A percentile compares a stretch with the other conserved stretches of the same genome.
Conservation (phyloP, 2,888 invertebrate species). For the Criorhina ranunculi region DNA sequence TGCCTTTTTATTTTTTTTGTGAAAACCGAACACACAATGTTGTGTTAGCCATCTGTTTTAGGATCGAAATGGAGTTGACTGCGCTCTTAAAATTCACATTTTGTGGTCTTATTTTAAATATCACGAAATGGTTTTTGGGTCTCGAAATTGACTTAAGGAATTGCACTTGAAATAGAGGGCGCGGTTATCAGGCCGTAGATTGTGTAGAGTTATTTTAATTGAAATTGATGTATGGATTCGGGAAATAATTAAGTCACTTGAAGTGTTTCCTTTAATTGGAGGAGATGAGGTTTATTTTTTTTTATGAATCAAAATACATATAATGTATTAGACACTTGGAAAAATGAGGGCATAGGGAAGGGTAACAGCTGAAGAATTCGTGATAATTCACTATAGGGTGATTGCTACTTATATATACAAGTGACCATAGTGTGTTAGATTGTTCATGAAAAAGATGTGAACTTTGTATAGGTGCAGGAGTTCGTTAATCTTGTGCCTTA, state of each 20-base stretch:
- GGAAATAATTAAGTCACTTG: constrained; percentile 54
- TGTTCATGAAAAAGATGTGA: too few species aligned
- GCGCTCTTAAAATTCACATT: constrained; percentile 47
- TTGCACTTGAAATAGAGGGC: constrained; percentile 63
- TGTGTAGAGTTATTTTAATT: constrained; percentile 59
- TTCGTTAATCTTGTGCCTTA: too few species aligned
- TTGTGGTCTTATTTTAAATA: constrained; percentile 34
- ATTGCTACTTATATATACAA: too few species aligned
- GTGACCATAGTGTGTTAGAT: too few species aligned
- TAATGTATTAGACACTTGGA: constrained; percentile 8
- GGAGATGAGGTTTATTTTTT: constrained; percentile 2
- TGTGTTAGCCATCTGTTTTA: constrained; percentile 70
- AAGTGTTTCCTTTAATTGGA: constrained; percentile 46
- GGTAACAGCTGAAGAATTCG: not conserved
- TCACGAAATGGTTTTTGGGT: constrained; percentile 21
- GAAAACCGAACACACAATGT: constrained; percentile 62
- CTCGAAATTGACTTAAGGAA: constrained; percentile 34
- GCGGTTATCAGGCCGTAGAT: constrained; percentile 44
- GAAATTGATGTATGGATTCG: constrained; percentile 63
- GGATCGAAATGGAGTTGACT: constrained; percentile 37
- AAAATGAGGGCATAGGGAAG: not conserved
- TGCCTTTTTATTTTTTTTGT: constrained; percentile 4
- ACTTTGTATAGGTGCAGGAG: too few species aligned
- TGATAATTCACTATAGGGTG: too few species aligned
- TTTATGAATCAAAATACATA: not conserved